phyloP scores from a whole-genome alignment of 1,140 invertebrate genomes.

The Rhizoglyphus robini region DNA sequence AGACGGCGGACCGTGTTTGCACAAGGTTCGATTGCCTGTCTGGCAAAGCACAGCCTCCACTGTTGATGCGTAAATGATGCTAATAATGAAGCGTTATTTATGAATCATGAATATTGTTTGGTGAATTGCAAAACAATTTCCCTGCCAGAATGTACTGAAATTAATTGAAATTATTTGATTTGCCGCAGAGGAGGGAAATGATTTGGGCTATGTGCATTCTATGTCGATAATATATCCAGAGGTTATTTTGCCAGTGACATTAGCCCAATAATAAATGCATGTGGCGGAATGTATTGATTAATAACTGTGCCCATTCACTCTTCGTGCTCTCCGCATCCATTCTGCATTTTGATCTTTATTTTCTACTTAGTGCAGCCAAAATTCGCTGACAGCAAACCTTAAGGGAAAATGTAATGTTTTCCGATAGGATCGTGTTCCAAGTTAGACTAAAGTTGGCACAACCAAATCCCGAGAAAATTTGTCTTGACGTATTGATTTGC shows the following conservation, averaged over 20 bases:
- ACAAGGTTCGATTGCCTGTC: too few relatives aligned
- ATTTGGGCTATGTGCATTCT: background rate
- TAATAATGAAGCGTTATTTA: conserved; percentile 10
- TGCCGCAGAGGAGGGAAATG: background rate
- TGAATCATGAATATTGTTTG: too few relatives aligned
- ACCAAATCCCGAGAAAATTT: too few relatives aligned
- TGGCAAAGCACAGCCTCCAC: too few relatives aligned
- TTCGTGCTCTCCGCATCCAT: background rate
- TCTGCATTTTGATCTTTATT: conserved; percentile 3
- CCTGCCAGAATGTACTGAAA: background rate
- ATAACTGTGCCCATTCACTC: background rate
- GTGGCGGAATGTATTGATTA: background rate
- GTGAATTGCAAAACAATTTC: background rate
- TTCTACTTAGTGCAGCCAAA: background rate
- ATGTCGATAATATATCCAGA: background rate
- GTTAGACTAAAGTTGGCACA: too few relatives aligned
- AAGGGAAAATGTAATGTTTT: conserved; percentile 2
- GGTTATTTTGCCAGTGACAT: background rate
- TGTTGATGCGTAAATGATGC: conserved; percentile 13
- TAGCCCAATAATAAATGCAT: conserved; percentile 7
- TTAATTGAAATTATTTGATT: conserved; percentile 14
- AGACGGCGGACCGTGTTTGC: too few relatives aligned
- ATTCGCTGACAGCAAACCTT: conserved; percentile 10
- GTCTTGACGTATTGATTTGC: too few relatives aligned
- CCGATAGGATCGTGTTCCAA: conserved; percentile 1